A percentile compares a stretch with the other conserved stretches of the same genome.
Conservation (phyloP, 2,797 vertebrate genomes). For the Spinus olivaceus region DNA sequence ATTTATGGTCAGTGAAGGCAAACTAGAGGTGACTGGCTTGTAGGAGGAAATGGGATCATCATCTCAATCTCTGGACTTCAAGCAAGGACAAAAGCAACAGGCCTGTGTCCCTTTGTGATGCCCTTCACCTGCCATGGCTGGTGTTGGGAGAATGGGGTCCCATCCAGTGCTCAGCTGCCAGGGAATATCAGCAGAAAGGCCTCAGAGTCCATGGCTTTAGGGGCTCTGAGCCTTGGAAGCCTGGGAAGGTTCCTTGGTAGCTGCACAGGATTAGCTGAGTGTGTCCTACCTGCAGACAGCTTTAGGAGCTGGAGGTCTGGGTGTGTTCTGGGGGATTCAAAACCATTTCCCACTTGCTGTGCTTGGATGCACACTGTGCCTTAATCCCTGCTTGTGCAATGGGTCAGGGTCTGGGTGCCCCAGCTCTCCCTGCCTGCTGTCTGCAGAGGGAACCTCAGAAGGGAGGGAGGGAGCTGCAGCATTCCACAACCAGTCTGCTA, state of each 20-base stretch:
- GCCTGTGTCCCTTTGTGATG: neutral
- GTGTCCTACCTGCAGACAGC: neutral
- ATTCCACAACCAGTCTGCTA: neutral
- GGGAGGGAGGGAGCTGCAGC: neutral
- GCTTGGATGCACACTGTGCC: rapidly evolving
- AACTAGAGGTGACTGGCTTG: neutral
- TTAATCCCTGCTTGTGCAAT: neutral
- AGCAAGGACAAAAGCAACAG: neutral
- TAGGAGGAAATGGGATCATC: neutral
- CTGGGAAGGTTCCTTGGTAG: neutral
- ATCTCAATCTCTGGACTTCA: neutral
- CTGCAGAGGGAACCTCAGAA: neutral
- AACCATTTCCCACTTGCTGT: neutral
- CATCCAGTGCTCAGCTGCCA: neutral
- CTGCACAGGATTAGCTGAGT: neutral
- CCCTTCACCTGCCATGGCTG: neutral
- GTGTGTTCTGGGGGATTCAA: neutral
- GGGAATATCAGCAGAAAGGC: neutral
- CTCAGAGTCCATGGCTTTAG: neutral
- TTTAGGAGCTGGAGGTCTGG: neutral
- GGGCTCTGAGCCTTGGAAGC: neutral
- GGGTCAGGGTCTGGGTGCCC: neutral
- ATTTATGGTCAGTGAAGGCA: neutral
- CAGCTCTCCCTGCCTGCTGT: neutral
- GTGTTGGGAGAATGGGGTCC: neutral